Base-by-base conservation (phyloP, 2,888 invertebrate species). In the Dynastes maya region DNA sequence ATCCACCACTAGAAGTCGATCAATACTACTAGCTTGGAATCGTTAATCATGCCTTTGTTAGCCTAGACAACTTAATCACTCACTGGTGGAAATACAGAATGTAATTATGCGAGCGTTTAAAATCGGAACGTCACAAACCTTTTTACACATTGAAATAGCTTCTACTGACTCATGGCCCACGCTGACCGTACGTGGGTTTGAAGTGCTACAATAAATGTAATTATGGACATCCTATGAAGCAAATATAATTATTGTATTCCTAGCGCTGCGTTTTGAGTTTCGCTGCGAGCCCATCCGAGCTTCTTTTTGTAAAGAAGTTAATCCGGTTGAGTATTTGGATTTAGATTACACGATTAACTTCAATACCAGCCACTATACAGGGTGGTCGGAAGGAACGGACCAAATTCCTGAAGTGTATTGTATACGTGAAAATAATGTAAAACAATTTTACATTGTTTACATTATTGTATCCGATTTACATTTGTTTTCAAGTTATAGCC, bases 301-400 rank as follows among this genome's bases (percentile, higher is more conserved):
- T 55, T 51, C 40, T 68, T 22, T 49, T 49, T 75, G 78, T 78
- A 78, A 80, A 74, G 75, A 70, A 68, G 80, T 78, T 80, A 78
- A 68, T 80, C 68, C 49, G 55, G 63, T 64, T 40, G 78, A 16
- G 68, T 49, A 61, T 77, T 55, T 45, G 75, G 78, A 77, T 80
- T 74, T 78, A 61, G 78, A 45, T 76, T 78, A 76, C 67, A 67
- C 77, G 75, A 81, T 79, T 79, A 79, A 76, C 76, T 81, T 80
- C 81, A 45, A 45, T 32, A 32, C 4, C 5, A 32, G 32, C 32
- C 32, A 5, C 5, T 32, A 32, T 32, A 32, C 16, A 16, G 16
- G 16, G 16, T 16, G 16, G 16, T 16, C 16, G 16, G 16, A 16
- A 16, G 16, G 16, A 16, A 16, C 16, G 16, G 16, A 0, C 16